Percentiles rank a stretch among this genome's conserved stretches.
Conservation (phyloP, 2,113 vertebrate genomes). For the Macrotis lagotis region DNA sequence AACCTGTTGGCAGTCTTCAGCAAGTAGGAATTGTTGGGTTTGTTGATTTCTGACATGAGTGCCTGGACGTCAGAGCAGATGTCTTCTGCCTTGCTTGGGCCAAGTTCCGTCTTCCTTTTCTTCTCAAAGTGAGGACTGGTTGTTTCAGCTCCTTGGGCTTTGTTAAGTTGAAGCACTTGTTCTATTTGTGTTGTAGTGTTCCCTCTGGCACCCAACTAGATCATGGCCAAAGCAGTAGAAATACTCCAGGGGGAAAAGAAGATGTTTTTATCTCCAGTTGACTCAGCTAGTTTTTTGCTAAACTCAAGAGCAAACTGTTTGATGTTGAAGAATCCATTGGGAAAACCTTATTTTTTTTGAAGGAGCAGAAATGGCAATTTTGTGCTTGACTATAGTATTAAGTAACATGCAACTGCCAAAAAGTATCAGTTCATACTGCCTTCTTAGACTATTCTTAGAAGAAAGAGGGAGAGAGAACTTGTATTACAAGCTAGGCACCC, state of each 20-base stretch:
- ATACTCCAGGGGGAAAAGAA: slow-evolving; percentile 88
- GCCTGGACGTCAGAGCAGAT: slow-evolving; percentile 75
- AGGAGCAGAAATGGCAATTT: no score
- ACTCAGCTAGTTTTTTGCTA: slow-evolving; percentile 79
- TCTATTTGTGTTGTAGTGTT: slow-evolving; percentile 86
- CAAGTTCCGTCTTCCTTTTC: slow-evolving; percentile 72
- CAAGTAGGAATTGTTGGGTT: slow-evolving; percentile 71
- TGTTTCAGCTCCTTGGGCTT: slow-evolving; percentile 18
- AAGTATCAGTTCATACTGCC: no score
- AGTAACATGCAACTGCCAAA: no score
- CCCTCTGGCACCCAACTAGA: slow-evolving; percentile 84
- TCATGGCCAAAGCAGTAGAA: slow-evolving; percentile 86
- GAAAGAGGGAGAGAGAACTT: no score
- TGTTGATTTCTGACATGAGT: slow-evolving; percentile 78
- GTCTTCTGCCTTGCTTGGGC: slow-evolving; percentile 55
- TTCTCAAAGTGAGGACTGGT: slow-evolving; percentile 63
- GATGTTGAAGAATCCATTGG: slow-evolving; percentile 82
- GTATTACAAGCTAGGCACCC: no score
- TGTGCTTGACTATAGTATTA: no score
- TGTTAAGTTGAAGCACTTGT: slow-evolving; percentile 62
- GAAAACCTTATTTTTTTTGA: no score
- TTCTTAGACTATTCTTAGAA: no score
- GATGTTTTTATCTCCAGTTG: slow-evolving; percentile 75
- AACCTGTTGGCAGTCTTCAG: slow-evolving; percentile 81
- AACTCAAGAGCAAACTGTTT: slow-evolving; percentile 87